phyloP scores from a whole-genome alignment of 2,888 invertebrate species.

The Drosophila meridiana region DNA sequence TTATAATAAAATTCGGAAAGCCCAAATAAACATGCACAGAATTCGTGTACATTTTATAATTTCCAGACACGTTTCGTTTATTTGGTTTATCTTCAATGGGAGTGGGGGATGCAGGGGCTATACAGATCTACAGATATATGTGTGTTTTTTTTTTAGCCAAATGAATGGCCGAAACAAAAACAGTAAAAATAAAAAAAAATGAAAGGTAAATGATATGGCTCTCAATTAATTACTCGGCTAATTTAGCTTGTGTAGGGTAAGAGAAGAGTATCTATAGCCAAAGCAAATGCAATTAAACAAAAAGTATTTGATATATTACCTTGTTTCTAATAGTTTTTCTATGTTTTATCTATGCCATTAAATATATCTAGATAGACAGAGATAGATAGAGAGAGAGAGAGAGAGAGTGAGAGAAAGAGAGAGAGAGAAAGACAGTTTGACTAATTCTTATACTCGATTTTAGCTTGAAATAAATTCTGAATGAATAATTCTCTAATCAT shows the following conservation, averaged over 20 bases:
- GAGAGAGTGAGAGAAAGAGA: background rate
- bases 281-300: background rate
- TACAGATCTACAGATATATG: background rate
- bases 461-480: background rate
- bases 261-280: background rate
- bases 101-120: too few relatives aligned
- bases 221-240: background rate
- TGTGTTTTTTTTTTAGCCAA: background rate
- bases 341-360: background rate
- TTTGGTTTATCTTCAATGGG: constrained; percentile 50
- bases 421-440: background rate
- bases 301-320: background rate
- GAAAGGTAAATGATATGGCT: background rate
- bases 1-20: constrained; percentile 30
- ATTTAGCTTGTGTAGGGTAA: background rate
- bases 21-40: constrained; percentile 52
- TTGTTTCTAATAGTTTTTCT: background rate
- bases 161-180: background rate
- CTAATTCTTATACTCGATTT: background rate
- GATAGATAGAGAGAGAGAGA: background rate
- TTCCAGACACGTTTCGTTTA: constrained; percentile 68
- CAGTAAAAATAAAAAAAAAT: background rate
- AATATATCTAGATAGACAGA: background rate
- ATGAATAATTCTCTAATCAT: background rate
- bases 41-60: constrained; percentile 68